Evolutionary conservation across 2,113 vertebrate genomes (phyloP), one percentile per base, ranked within the genome.

Genomic region (Brevimyrus niger): DNA sequence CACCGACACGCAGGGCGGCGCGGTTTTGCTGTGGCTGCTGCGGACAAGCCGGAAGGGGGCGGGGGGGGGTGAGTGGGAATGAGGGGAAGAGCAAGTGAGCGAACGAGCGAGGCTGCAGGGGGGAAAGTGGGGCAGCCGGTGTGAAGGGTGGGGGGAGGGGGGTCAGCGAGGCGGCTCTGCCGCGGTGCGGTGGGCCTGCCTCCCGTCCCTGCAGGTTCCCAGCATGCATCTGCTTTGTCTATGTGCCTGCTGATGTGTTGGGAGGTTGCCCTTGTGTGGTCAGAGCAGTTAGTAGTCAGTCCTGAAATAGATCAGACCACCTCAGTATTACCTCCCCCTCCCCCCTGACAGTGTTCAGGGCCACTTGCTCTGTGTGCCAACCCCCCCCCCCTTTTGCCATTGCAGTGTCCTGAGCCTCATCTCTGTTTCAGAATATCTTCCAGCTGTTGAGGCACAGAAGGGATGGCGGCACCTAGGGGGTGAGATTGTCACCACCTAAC

Each of bases 391-490:
- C 8, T 9, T 2, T 31, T 3, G 21, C 47, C 44, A 96, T 90
- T 96, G 95, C 92, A 95, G 96, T 11, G 86, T 89, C 88, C 89
- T 91, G 89, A 91, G 87, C 88, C n/a, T 3, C 76, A 47, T 92
- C 87, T 96, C 89, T 94, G 89, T 96, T 94, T 50, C 96, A 99
- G 98, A 99, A 99, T 94, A 97, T 99, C 96, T 98, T 98, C 95
- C 98, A 97, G 95, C 96, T 97, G 95, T 95, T 96, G 94, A 95
- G 98, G 93, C 97, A 98, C 95, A 97, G 97, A 95, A 96, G 96
- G 94, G 97, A 97, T 91, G 96, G 96, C 83, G 96, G 96, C 95
- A 98, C 97, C 95, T 98, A 97, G 96, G 96, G 65, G 93, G 92
- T 51, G 94, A 95, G 92, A 94, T 95, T 0, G 91, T 95, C 90